phyloP scores from a whole-genome alignment of 2,888 invertebrate genomes.

The Brachylomia viminalis region DNA sequence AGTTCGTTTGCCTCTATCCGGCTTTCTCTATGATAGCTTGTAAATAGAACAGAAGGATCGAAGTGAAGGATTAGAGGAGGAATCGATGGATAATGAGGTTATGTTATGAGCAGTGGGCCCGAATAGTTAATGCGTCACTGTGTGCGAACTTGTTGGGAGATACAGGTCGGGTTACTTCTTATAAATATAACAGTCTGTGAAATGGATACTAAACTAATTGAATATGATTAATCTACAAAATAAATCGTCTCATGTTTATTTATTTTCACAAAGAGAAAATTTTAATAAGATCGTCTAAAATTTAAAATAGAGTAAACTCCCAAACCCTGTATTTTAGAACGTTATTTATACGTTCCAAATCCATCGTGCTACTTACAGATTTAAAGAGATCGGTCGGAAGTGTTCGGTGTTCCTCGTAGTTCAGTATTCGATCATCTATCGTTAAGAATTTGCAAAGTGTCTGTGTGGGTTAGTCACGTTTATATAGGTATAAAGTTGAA shows the following conservation, averaged over 20 bases:
- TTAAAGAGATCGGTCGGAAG: slow-evolving; percentile 67
- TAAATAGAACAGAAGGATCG: slow-evolving; percentile 71
- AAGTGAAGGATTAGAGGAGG: slow-evolving; percentile 73
- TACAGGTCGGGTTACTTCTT: slow-evolving; percentile 47
- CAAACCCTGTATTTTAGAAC: slow-evolving; percentile 55
- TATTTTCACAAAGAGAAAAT: slow-evolving; percentile 29
- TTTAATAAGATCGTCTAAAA: slow-evolving; percentile 39
- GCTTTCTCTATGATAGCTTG: slow-evolving; percentile 53
- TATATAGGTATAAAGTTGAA: slow-evolving; percentile 64
- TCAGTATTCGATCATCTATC: slow-evolving; percentile 58
- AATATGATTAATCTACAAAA: slow-evolving; percentile 41
- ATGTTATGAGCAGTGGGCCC: slow-evolving; percentile 80
- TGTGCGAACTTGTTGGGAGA: slow-evolving; percentile 33
- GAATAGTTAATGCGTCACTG: slow-evolving; percentile 57
- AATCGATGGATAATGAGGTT: slow-evolving; percentile 86
- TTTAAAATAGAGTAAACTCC: slow-evolving; percentile 45
- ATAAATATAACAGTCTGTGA: slow-evolving; percentile 25
- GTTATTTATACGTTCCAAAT: slow-evolving; percentile 65
- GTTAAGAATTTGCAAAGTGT: slow-evolving; percentile 56
- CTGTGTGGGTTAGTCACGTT: slow-evolving; percentile 66
- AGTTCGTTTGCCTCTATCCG: slow-evolving; percentile 62
- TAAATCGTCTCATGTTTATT: slow-evolving; percentile 33
- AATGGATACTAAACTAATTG: slow-evolving; percentile 38
- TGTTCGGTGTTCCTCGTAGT: slow-evolving; percentile 50
- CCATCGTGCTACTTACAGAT: slow-evolving; percentile 63